Evolutionary conservation across 1,140 invertebrate species (phyloP).

Genomic region (Ephestia elutella): DNA sequence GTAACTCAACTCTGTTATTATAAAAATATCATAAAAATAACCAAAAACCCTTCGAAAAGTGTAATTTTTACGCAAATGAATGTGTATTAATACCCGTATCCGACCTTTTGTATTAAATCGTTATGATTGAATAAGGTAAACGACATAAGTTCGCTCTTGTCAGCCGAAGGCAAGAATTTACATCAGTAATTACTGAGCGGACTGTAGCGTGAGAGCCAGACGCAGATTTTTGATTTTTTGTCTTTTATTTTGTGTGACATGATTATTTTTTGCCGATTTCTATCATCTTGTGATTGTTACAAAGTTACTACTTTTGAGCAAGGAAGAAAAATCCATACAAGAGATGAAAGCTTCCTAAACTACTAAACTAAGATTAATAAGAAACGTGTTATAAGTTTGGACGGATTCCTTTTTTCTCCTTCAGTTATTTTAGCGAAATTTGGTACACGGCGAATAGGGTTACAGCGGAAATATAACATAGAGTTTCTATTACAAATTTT

Average conservation of each 20-base stretch:
- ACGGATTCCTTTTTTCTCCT: no score
- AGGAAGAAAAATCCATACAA: no score
- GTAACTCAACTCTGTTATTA: no score
- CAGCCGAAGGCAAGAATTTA: slow-evolving; percentile 31
- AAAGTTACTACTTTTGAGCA: no score
- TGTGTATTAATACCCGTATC: neutral
- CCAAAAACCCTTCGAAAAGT: neutral
- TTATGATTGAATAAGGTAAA: slow-evolving; percentile 9
- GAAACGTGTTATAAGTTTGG: no score
- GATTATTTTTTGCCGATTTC: neutral
- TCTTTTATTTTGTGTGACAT: neutral
- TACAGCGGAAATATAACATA: no score
- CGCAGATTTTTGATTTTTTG: neutral
- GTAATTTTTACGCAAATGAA: slow-evolving; percentile 7
- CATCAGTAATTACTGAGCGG: slow-evolving; percentile 40
- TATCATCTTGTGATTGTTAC: neutral
- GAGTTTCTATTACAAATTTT: no score
- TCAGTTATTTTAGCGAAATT: no score
- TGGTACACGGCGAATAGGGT: no score
- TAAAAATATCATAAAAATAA: no score
- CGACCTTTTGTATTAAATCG: slow-evolving; percentile 5
- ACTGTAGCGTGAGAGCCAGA: neutral
- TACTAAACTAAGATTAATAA: no score
- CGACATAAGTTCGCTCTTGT: neutral
- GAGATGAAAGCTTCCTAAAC: no score